Base-by-base conservation (phyloP, 1,140 invertebrate genomes). In the Streblospio benedicti region DNA sequence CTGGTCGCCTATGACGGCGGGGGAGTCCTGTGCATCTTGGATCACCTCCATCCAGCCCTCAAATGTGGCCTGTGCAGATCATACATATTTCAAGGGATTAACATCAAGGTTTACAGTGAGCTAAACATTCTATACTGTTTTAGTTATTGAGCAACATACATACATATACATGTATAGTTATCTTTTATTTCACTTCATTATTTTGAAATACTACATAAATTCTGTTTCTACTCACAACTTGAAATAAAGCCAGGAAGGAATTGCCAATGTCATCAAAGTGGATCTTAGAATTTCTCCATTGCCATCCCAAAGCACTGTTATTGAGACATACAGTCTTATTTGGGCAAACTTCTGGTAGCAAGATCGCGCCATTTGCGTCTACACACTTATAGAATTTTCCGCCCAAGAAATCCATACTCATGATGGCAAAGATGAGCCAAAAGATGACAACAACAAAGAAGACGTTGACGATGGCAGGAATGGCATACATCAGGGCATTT, bases 241-340 rank as follows among this genome's bases (percentile, higher is more conserved):
- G 95, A 79, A 97, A 97, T 61, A 98, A 83, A 74, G 92, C 94
- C 65, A 98, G 81, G 78, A 96, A 97, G 32, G 93, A 94, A 82
- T 91, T 91, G 47, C 90, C 88, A 23, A 97, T 93, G 80, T 97
- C 93, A 79, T 98, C 94, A 79, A 97, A 98, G 80, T 97, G 96
- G 86, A 98, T 93, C 61, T 87, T 86, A 33, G 91, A 93, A 80
- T 97, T 97, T 76, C 87, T 85, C 95, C 95, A 98, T 9, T 87
- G 90, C 69, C 89, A 88, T 86, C 87, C 71, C 81, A 80, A 72
- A 91, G 89, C n/a, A 53, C 4, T 72, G 87, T 68, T 92, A 90
- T 58, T 91, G 90, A 77, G 60, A 57, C 71, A 77, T 9, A 65
- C 58, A 18, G 63, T 57, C 61, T 66, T 73, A 52, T 72, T 72